Evolutionary conservation across 2,797 vertebrate species (phyloP).

Genomic region (Cygnus olor): DNA sequence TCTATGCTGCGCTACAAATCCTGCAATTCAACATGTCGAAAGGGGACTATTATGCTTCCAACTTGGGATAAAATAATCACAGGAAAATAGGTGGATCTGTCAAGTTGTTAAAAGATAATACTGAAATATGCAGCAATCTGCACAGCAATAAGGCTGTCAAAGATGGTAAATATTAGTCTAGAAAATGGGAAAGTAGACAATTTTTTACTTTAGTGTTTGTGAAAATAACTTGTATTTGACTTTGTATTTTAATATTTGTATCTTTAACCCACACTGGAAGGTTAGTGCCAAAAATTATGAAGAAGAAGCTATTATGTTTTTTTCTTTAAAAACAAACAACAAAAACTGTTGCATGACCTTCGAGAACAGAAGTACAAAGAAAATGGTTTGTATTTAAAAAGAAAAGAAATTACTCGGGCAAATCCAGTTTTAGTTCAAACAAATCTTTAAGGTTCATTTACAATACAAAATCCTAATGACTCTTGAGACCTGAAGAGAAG

Average conservation of each 20-base stretch:
- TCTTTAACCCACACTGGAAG: not conserved
- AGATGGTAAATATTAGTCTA: conserved; percentile 66
- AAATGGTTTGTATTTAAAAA: not conserved
- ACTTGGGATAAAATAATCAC: conserved; percentile 62
- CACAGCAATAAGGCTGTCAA: conserved; percentile 44
- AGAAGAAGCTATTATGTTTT: not conserved
- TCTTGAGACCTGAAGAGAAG: conserved; percentile 5
- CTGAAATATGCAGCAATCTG: conserved; percentile 64
- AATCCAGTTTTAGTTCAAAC: conserved; percentile 29
- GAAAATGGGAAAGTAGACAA: conserved; percentile 29
- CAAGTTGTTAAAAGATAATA: conserved; percentile 71
- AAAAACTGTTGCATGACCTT: not conserved
- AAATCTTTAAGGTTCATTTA: conserved; percentile 48
- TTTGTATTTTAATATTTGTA: conserved; percentile 33
- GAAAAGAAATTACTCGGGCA: not conserved
- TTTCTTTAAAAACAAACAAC: not conserved
- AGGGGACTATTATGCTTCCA: conserved; percentile 56
- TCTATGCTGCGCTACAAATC: conserved; percentile 28
- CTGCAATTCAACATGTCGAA: conserved; percentile 44
- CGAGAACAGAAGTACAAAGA: not conserved
- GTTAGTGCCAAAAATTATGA: not conserved
- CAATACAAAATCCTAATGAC: not conserved
- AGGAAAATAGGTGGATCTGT: conserved; percentile 69
- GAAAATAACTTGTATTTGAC: conserved; percentile 49
- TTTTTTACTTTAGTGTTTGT: conserved; percentile 30